Evolutionary conservation across 2,797 vertebrate genomes (phyloP), one percentile per base, ranked within the genome.

Genomic region (Sebastes aleutianus): DNA sequence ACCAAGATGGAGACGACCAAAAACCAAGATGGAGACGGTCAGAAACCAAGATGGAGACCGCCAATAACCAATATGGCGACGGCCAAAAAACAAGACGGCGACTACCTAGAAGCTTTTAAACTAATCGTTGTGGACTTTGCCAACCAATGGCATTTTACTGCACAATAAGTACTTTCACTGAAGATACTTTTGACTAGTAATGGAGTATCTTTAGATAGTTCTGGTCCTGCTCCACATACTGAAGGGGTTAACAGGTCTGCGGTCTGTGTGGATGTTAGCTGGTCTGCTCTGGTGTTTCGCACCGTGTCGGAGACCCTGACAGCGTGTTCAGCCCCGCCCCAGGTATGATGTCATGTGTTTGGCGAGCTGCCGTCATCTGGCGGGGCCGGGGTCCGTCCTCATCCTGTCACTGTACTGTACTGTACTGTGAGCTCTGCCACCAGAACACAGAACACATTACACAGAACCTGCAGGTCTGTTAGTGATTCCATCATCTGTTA

Each of bases 321-420:
- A 64, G 66, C 26, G 8, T 29, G 22, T 32, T 63, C 12, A 1
- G 59, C 79, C 74, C 86, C 18, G 82, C 90, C 92, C 85, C 32
- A 84, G 78, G 29, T 73, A 83, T 94, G 93, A 93, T 82, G 90
- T 93, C 91, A 95, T 88, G 85, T 78, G 75, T 90, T 91, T 92
- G 84, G 87, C 65, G 27, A 78, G 89, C 57, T 34, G 29, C 13
- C 24, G 70, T 74, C 82, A 64, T 89, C 85, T 89, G 91, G 86
- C 81, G 8, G 78, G 59, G 57, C 76, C 26, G 82, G 65, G 69
- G 68, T 86, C 85, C 47, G 85, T 84, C 78, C 65, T 34, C 24
- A 70, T 20, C 3, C 82, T 24, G 79, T 85, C 87, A 80, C 78
- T 81, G 43, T 65, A 50, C n/a, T 72, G 43, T 70, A 50, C n/a